phyloP scores from a whole-genome alignment of 2,797 vertebrate genomes.

The Mycteria americana region DNA sequence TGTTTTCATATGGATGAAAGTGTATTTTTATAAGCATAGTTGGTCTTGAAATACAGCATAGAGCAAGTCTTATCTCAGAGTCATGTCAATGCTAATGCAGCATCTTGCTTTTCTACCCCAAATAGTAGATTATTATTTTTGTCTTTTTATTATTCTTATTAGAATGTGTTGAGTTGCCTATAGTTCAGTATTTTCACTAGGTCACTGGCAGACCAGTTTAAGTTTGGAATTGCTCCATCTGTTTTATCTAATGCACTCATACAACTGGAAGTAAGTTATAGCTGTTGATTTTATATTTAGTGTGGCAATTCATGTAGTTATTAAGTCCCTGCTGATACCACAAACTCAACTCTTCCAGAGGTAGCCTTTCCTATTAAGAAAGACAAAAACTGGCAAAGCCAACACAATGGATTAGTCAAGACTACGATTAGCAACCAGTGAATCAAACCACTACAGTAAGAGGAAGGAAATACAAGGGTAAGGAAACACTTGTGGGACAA shows the following conservation, averaged over 20 bases:
- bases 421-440: constrained; percentile 21
- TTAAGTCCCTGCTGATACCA: background rate
- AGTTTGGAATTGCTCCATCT: background rate
- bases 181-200: background rate
- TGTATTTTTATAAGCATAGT: background rate
- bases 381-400: background rate
- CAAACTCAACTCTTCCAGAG: constrained; percentile 25
- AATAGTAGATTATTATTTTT: background rate
- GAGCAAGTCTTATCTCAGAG: background rate
- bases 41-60: background rate
- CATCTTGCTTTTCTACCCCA: background rate
- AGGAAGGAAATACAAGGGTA: background rate
- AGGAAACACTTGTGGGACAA: background rate
- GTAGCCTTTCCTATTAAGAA: constrained; percentile 45
- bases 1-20: background rate
- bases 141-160: background rate
- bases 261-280: background rate
- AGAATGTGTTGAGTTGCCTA: background rate
- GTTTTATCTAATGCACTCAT: background rate
- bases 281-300: background rate
- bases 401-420: constrained; percentile 30
- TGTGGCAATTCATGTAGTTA: background rate
- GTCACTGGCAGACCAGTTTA: background rate
- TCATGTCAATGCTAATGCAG: background rate
- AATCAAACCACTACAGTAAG: background rate